Conservation (phyloP, 2,113 vertebrate species). For the Mobula birostris region DNA sequence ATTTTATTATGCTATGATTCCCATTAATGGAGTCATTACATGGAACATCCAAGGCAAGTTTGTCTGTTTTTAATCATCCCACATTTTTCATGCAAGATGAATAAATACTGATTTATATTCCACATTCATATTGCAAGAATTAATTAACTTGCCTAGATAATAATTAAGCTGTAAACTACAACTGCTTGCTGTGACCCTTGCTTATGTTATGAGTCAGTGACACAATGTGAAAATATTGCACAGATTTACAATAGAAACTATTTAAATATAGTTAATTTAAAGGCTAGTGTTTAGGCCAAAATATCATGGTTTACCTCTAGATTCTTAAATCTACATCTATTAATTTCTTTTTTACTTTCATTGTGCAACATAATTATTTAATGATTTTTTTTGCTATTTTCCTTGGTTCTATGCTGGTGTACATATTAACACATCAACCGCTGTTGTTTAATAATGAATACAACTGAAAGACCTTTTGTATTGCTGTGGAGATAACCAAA, state of each 20-base stretch:
- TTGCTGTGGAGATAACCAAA: neutral
- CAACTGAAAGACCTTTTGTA: neutral
- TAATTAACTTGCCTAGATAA: slow-evolving; percentile 24
- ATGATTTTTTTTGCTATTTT: neutral
- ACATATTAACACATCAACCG: neutral
- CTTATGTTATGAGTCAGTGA: slow-evolving; percentile 2
- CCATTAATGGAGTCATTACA: slow-evolving; percentile 20
- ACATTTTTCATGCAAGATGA: slow-evolving; percentile 14
- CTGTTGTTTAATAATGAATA: neutral
- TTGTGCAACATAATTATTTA: neutral
- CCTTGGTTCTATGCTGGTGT: neutral
- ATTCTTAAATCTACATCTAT: neutral
- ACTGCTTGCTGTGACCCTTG: slow-evolving; percentile 13
- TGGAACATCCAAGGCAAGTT: slow-evolving; percentile 12
- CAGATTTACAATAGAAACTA: neutral
- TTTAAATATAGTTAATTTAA: neutral
- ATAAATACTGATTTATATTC: slow-evolving; percentile 36
- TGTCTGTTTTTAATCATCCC: slow-evolving; percentile 34
- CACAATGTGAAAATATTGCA: neutral
- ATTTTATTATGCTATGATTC: neutral
- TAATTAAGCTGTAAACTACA: slow-evolving; percentile 30
- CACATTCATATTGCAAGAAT: slow-evolving; percentile 31
- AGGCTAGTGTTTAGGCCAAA: neutral
- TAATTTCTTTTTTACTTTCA: neutral
- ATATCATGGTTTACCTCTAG: neutral